Evolutionary conservation across 2,113 vertebrate species (phyloP).

Genomic region (Globicephala melas): DNA sequence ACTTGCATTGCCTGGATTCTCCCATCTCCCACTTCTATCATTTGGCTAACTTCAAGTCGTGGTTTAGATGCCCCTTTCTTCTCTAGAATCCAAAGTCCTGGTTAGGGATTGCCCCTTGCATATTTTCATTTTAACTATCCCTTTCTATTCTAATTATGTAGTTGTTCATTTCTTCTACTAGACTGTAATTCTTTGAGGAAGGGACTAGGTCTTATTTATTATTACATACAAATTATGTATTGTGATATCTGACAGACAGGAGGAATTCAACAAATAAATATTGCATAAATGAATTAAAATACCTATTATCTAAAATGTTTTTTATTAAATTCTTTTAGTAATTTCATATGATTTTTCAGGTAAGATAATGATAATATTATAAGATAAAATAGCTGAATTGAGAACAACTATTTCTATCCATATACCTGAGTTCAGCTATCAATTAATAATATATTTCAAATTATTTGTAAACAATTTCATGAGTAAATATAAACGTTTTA

Average conservation of each 20-base stretch:
- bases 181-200: background rate
- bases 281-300: background rate
- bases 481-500: constrained; percentile 9
- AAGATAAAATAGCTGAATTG: background rate
- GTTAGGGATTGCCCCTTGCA: background rate
- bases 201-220: background rate
- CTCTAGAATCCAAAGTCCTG: background rate
- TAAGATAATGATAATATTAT: background rate
- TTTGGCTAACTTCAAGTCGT: background rate
- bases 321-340: constrained; percentile 6
- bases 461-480: background rate
- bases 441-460: background rate
- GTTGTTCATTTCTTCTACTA: background rate
- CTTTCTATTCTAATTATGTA: background rate
- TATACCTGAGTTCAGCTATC: background rate
- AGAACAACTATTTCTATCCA: background rate
- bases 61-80: background rate
- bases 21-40: too few species aligned
- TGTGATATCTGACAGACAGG: background rate
- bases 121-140: background rate
- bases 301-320: background rate
- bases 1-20: background rate
- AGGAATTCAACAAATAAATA: background rate
- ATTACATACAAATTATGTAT: background rate
- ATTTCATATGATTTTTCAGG: background rate